phyloP scores from a whole-genome alignment of 2,797 vertebrate genomes.

The Dermochelys coriacea region DNA sequence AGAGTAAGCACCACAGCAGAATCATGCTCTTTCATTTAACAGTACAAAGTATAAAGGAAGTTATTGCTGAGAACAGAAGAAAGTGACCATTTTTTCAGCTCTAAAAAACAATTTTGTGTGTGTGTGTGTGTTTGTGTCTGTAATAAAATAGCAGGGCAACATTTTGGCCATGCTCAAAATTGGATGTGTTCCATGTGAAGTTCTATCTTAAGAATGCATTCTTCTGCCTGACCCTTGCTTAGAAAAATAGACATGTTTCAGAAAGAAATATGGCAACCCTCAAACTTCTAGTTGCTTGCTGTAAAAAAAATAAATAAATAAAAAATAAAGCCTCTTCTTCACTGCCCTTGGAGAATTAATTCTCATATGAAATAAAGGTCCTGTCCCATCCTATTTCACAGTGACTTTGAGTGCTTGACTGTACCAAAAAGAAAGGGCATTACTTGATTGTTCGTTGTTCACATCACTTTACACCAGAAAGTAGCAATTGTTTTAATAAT shows the following conservation, averaged over 20 bases:
- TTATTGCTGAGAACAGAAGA: background rate
- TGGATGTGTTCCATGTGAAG: conserved; percentile 18
- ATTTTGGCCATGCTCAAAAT: conserved; percentile 30
- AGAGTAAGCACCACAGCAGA: background rate
- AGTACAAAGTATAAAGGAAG: background rate
- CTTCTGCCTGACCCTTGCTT: background rate
- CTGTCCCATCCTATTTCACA: conserved; percentile 75
- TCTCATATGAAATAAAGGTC: conserved; percentile 76
- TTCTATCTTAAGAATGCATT: conserved; percentile 48
- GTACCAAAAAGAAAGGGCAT: conserved; percentile 67
- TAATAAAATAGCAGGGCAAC: conserved; percentile 27
- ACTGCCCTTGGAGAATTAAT: conserved; percentile 65
- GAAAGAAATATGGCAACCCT: conserved; percentile 38
- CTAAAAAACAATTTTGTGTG: background rate
- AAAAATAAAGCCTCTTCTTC: conserved; percentile 1
- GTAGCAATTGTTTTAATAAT: conserved; percentile 80
- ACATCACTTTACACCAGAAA: conserved; percentile 68
- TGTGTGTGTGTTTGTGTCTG: background rate
- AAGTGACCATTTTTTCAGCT: conserved; percentile 27
- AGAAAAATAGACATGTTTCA: conserved; percentile 40
- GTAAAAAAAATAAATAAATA: conserved; percentile 25
- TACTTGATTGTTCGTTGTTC: conserved; percentile 67
- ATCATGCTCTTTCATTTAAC: background rate
- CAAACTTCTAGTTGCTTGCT: conserved; percentile 66
- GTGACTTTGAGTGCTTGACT: conserved; percentile 67